phyloP scores from a whole-genome alignment of 37 sponge, comb jelly and placozoan species.

The Beroe forskalii region DNA sequence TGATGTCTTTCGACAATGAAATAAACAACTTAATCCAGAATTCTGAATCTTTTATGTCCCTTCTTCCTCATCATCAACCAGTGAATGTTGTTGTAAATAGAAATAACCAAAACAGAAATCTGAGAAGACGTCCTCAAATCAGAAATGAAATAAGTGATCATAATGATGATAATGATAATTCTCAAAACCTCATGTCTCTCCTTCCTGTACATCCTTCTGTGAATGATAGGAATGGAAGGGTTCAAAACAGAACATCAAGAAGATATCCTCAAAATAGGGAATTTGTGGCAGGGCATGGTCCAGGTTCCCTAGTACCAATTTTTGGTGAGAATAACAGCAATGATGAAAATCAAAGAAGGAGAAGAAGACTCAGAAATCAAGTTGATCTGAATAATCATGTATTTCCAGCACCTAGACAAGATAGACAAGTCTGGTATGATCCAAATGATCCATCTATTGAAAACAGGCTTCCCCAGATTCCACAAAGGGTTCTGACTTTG shows the following conservation, averaged over 20 bases:
- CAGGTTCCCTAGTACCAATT: not conserved
- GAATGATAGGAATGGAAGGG: not conserved
- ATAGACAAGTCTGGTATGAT: conserved; percentile 51
- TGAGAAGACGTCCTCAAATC: not conserved
- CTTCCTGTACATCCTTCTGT: not conserved
- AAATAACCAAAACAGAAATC: not conserved
- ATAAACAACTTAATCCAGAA: not conserved
- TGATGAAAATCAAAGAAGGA: not conserved
- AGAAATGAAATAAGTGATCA: too few species aligned
- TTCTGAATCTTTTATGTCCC: not conserved
- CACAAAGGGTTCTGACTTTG: conserved; percentile 14
- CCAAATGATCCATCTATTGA: conserved; percentile 5
- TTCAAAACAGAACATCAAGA: not conserved
- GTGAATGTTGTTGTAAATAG: not conserved
- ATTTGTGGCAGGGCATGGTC: not conserved
- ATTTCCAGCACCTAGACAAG: conserved; percentile 35
- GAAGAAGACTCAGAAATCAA: not conserved
- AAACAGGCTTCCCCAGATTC: conserved; percentile 32
- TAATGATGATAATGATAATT: not conserved
- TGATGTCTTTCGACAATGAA: conserved; percentile 12
- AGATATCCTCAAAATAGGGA: not conserved
- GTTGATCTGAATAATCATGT: conserved; percentile 52
- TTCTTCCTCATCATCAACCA: not conserved
- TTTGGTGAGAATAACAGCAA: not conserved
- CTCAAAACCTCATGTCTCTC: conserved; percentile 33